A percentile compares a stretch with the other conserved stretches of the same genome.
These are phyloP conservation scores for Eupithecia exiguata DNA, from an alignment of 2,888 invertebrate species.

Conservation along the genomic window DNA sequence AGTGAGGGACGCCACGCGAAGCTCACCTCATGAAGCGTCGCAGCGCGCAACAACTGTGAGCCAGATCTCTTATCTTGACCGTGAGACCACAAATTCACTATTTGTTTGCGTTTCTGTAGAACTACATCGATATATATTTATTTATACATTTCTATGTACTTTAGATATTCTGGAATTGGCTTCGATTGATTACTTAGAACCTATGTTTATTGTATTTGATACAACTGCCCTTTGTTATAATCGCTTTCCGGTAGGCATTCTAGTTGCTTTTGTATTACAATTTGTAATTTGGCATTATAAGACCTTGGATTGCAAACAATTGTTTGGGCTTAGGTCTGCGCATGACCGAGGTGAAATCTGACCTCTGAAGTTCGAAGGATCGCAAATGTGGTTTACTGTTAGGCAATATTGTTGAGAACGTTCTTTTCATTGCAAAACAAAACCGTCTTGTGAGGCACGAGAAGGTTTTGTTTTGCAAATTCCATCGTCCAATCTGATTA, in stretches of 20 bases:
- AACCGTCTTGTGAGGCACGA: slow-evolving; percentile 30
- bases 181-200: slow-evolving; percentile 29
- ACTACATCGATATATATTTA: slow-evolving; percentile 28
- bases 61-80: slow-evolving; percentile 77
- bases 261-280: slow-evolving; percentile 40
- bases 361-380: slow-evolving; percentile 33
- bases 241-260: slow-evolving; percentile 39
- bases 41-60: slow-evolving; percentile 76
- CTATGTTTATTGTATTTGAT: slow-evolving; percentile 29
- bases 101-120: slow-evolving; percentile 53
- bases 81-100: slow-evolving; percentile 72
- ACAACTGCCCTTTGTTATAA: slow-evolving; percentile 28
- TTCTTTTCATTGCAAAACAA: slow-evolving; percentile 34
- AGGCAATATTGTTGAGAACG: slow-evolving; percentile 27
- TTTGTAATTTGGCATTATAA: slow-evolving; percentile 29
- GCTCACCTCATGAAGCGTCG: slow-evolving; percentile 60
- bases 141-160: slow-evolving; percentile 19
- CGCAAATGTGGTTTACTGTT: slow-evolving; percentile 32
- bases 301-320: slow-evolving; percentile 31
- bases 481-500: slow-evolving; percentile 34
- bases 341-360: slow-evolving; percentile 35
- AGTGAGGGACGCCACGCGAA: slow-evolving; percentile 60
- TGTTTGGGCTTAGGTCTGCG: slow-evolving; percentile 32
- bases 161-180: slow-evolving; percentile 31
- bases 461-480: no score